Evolutionary conservation across 2,888 invertebrate genomes (phyloP), one percentile per base, ranked within the genome.

Genomic region (Eupithecia vulgata): DNA sequence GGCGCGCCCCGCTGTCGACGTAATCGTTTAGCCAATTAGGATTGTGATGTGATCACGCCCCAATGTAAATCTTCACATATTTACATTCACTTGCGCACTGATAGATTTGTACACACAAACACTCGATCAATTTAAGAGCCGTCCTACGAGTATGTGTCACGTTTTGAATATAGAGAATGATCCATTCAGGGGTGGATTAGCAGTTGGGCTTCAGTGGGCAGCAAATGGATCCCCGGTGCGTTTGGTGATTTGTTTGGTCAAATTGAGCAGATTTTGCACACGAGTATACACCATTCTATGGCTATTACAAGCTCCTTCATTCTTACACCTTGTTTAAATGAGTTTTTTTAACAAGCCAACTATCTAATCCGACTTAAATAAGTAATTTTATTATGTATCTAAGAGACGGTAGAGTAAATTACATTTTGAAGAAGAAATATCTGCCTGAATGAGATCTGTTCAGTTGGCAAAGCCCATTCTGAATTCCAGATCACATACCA

Each of bases 1-100:
- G 85, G 73, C 77, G 80, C 77, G 74, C 76, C 88, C 85, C 85
- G 88, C 86, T 83, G 84, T 83, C 87, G 83, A 85, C 88, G 87
- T 92, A 90, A 91, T 91, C 89, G 89, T 87, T 89, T 88, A 86
- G 85, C 86, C 88, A 89, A 90, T 90, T 90, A 88, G 85, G 86
- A 83, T 82, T 83, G 83, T 86, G 90, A 87, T 87, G 87, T 84
- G 89, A 89, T 90, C 89, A 88, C 88, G 82, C 87, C 87, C 87
- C 83, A 81, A 80, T 81, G 85, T 83, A 85, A 87, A 87, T 90
- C 90, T 87, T 86, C 83, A 83, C 85, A 87, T 90, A 86, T 91
- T 91, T 90, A 86, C 89, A 80, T 87, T 87, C 80, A 84, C 86
- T 85, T 82, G 84, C 81, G 81, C 81, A 80, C 81, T 81, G 82